Evolutionary conservation across 2,797 vertebrate species (phyloP).

Genomic region (Spinibarbus caldwelli): DNA sequence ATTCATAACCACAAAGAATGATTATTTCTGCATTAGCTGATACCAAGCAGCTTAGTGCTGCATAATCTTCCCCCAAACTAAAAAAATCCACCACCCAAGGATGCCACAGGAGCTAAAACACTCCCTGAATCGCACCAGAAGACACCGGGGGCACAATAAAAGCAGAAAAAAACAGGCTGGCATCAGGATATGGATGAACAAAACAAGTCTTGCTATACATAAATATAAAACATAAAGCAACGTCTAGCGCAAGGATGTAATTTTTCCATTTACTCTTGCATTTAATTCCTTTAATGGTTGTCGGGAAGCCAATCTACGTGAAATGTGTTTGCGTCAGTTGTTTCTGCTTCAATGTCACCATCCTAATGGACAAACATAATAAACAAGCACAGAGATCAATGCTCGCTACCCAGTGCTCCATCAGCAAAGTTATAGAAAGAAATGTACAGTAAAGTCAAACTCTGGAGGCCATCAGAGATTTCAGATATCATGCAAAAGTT

Average conservation of each 20-base stretch:
- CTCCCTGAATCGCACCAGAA: neutral
- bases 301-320: slow-evolving; percentile 32
- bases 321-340: slow-evolving; percentile 69
- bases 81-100: slow-evolving; percentile 67
- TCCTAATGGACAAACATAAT: slow-evolving; percentile 33
- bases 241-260: neutral
- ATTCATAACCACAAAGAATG: slow-evolving; percentile 68
- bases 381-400: slow-evolving; percentile 50
- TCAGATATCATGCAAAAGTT: slow-evolving; percentile 63
- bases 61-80: slow-evolving; percentile 71
- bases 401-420: slow-evolving; percentile 11
- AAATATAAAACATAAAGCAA: slow-evolving; percentile 38
- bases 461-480: slow-evolving; percentile 47
- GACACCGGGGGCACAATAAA: neutral
- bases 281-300: slow-evolving; percentile 61
- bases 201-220: slow-evolving; percentile 60
- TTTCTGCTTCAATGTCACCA: slow-evolving; percentile 70
- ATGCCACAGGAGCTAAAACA: slow-evolving; percentile 54
- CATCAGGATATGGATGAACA: slow-evolving; percentile 15
- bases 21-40: slow-evolving; percentile 72
- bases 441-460: slow-evolving; percentile 1
- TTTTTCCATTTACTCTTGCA: neutral
- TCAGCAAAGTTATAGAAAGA: slow-evolving; percentile 47
- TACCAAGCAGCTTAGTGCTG: slow-evolving; percentile 73
- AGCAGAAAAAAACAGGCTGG: neutral